Evolutionary conservation across 2,797 vertebrate genomes (phyloP).

Genomic region (Lagothrix lagotricha): DNA sequence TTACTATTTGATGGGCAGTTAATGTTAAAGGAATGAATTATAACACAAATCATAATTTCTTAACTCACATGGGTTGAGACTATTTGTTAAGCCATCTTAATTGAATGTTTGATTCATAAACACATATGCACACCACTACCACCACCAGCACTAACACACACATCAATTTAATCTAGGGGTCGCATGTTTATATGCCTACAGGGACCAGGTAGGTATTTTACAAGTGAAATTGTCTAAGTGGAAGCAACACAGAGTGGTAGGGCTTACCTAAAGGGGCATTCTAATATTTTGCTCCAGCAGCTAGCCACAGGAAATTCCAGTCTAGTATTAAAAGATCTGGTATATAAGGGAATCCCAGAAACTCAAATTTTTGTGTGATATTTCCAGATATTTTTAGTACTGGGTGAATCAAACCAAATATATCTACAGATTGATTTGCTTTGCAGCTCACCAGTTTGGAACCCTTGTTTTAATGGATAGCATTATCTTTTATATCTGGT

Average conservation of each 20-base stretch:
- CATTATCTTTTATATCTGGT: neutral
- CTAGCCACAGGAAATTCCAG: neutral
- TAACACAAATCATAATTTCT: neutral
- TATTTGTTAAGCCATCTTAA: neutral
- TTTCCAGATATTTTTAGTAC: neutral
- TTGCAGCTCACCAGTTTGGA: neutral
- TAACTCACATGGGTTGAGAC: neutral
- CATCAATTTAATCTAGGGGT: neutral
- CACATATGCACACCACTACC: neutral
- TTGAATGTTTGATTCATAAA: neutral
- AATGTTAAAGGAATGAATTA: constrained; percentile 11
- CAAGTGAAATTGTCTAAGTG: neutral
- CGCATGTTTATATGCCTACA: neutral
- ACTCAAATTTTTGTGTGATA: neutral
- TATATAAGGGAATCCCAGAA: constrained; percentile 6
- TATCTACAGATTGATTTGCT: neutral
- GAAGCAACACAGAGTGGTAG: neutral
- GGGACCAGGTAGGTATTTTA: neutral
- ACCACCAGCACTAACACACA: no score
- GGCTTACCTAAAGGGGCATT: neutral
- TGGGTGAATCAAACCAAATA: neutral
- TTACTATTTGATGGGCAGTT: neutral
- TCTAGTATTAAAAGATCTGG: neutral
- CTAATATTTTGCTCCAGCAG: neutral
- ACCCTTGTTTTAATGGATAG: neutral